These are phyloP conservation scores for Heterodera carotae DNA, from an alignment of 1,140 invertebrate species.

Conservation along the genomic window DNA sequence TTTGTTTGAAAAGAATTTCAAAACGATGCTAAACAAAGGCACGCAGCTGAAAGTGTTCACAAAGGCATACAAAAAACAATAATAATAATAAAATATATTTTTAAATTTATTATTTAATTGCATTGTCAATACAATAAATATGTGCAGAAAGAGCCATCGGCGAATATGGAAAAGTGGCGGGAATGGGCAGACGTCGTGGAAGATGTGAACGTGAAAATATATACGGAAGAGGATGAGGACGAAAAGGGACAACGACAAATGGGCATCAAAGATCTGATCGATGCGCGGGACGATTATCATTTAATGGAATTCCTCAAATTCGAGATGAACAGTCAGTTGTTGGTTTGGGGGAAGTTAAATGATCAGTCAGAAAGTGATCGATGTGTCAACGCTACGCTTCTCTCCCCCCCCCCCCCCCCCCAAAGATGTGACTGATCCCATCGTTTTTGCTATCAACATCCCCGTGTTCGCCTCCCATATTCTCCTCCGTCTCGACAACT, in stretches of 20 bases:
- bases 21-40: conserved; percentile 3
- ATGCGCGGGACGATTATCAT: conserved; percentile 25
- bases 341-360: background rate
- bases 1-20: conserved; percentile 27
- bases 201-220: conserved; percentile 23
- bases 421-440: conserved; percentile 23
- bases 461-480: conserved; percentile 29
- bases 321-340: conserved; percentile 20
- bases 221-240: conserved; percentile 7
- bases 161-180: background rate
- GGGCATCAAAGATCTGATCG: conserved; percentile 31
- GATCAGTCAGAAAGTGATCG: background rate
- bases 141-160: background rate
- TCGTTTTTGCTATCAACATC: conserved; percentile 31
- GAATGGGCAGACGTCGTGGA: conserved; percentile 8
- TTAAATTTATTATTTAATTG: too few species aligned
- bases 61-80: background rate
- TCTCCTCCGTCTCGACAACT: conserved; percentile 21
- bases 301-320: conserved; percentile 29
- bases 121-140: too few species aligned
- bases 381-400: background rate
- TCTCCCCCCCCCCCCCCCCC: background rate
- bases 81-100: background rate
- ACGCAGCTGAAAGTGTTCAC: conserved; percentile 25
- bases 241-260: background rate